Conservation (phyloP, 2,113 vertebrate genomes). For the Pangasianodon gigas region DNA sequence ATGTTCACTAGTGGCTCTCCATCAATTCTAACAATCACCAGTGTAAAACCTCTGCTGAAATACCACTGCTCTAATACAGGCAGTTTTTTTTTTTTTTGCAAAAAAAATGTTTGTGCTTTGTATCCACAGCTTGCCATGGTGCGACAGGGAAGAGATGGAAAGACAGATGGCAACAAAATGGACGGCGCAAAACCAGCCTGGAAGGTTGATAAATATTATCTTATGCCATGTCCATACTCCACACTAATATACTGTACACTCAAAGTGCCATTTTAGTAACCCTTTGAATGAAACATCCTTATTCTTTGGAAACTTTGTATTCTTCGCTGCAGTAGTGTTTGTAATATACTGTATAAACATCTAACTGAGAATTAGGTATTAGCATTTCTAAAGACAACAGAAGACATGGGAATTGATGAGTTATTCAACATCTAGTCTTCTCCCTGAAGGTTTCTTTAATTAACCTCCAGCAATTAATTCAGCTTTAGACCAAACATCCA, state of each 20-base stretch:
- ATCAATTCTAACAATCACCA: background rate
- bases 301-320: background rate
- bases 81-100: background rate
- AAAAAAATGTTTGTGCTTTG: constrained; percentile 35
- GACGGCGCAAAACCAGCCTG: constrained; percentile 77
- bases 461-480: constrained; percentile 61
- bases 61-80: background rate
- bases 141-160: constrained; percentile 72
- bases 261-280: background rate
- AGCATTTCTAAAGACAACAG: background rate
- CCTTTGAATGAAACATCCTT: background rate
- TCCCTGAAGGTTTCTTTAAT: constrained; percentile 70
- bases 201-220: constrained; percentile 64
- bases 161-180: constrained; percentile 66
- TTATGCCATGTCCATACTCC: too few relatives aligned
- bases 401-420: background rate
- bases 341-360: background rate
- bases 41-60: too few relatives aligned
- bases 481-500: constrained; percentile 61
- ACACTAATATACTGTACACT: too few relatives aligned
- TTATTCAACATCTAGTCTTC: constrained; percentile 27
- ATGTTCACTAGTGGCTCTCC: background rate
- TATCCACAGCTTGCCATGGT: constrained; percentile 68
- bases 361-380: background rate
- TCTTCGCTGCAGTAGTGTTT: background rate